Conservation (phyloP, 2,888 invertebrate species). For the Selenia dentaria region DNA sequence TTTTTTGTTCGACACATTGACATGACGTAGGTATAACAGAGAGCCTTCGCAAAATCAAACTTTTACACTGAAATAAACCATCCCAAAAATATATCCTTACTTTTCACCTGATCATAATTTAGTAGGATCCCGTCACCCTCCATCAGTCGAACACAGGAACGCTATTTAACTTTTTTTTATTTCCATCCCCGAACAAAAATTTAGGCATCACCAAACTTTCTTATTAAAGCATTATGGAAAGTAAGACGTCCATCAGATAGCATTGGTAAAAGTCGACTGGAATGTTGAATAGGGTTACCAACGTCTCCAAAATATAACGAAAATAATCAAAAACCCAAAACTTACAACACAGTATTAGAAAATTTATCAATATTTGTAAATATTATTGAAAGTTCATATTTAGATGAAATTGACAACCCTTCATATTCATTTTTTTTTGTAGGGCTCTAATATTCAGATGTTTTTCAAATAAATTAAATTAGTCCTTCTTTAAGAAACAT, state of each 20-base stretch:
- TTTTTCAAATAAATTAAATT: too few relatives aligned
- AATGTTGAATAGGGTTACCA: constrained; percentile 27
- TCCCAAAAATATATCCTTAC: constrained; percentile 19
- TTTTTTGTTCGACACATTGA: background rate
- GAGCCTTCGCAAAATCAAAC: constrained; percentile 12
- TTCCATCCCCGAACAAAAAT: constrained; percentile 45
- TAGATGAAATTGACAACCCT: too few relatives aligned
- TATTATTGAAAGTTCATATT: too few relatives aligned
- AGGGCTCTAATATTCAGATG: too few relatives aligned
- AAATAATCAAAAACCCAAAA: too few relatives aligned
- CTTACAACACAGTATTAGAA: too few relatives aligned
- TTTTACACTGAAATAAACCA: constrained; percentile 22
- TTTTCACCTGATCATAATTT: constrained; percentile 33
- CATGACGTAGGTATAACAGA: constrained; percentile 1
- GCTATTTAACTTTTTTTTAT: constrained; percentile 54
- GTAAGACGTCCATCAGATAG: constrained; percentile 51
- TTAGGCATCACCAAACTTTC: constrained; percentile 60
- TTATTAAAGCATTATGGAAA: constrained; percentile 69
- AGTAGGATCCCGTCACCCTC: constrained; percentile 33
- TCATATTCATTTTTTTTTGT: too few relatives aligned
- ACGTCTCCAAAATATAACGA: background rate
- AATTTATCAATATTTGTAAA: too few relatives aligned
- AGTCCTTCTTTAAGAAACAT: too few relatives aligned
- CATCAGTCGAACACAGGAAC: constrained; percentile 45
- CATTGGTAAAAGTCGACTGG: constrained; percentile 28